These are phyloP conservation scores for Chloebia gouldiae DNA, from an alignment of 2,113 vertebrate species.

Conservation along the genomic window DNA sequence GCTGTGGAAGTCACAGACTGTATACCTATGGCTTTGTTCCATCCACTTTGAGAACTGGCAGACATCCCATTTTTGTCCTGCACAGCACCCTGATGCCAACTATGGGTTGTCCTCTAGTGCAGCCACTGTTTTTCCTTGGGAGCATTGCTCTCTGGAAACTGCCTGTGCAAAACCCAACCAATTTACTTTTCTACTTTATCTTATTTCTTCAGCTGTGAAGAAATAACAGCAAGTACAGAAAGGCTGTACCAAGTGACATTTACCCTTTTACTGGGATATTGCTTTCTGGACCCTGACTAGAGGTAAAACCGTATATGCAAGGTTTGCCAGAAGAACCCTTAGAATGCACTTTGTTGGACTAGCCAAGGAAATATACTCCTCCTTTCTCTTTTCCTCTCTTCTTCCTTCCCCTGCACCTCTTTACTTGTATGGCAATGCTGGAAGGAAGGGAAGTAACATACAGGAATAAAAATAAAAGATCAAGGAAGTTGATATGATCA, in stretches of 20 bases:
- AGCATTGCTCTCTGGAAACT: background rate
- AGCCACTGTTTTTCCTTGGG: background rate
- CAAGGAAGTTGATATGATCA: background rate
- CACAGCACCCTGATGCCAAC: background rate
- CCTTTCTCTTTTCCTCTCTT: background rate
- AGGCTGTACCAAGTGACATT: background rate
- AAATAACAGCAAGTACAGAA: background rate
- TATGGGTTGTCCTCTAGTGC: background rate
- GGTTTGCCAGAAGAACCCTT: background rate
- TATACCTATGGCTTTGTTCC: background rate
- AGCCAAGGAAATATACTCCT: background rate
- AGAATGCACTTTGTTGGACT: background rate
- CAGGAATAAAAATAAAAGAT: background rate
- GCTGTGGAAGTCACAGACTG: background rate
- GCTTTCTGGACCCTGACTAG: background rate
- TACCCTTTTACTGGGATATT: background rate
- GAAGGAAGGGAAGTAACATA: background rate
- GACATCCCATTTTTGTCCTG: background rate
- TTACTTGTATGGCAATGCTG: background rate
- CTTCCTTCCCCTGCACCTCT: background rate
- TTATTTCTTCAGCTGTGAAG: background rate
- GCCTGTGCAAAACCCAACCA: background rate
- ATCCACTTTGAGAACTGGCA: background rate
- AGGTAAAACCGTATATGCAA: background rate
- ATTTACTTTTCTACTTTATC: background rate